Evolutionary conservation across 1,140 invertebrate genomes (phyloP), one percentile per base, ranked within the genome.

Genomic region (Papilio glaucus): DNA sequence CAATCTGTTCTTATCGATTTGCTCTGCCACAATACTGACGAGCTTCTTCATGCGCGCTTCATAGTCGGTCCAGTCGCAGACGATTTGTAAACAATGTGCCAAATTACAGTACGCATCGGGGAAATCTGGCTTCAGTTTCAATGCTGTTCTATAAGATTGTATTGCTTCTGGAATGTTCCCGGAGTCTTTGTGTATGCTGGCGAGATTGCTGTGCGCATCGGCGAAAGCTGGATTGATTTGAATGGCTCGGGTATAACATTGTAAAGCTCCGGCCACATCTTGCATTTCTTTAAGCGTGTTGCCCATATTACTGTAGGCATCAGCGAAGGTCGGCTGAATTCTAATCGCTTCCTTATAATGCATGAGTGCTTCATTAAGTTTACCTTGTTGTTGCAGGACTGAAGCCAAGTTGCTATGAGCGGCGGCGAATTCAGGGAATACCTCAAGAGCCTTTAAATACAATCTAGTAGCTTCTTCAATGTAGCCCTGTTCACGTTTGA

Each of bases 281-380:
- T 99, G 98, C 97, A 99, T 98, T 89, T 99, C 99, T 91, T 99
- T 99, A 6, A 99, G 93, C 0, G 99, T 99, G 86, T 99, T 99
- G 42, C 99, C 99, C 99, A 99, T 99, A 88, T 99, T 99, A 39
- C 98, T 98, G 92, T 98, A 99, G 0, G 98, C 98, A 95, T 99
- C 98, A 39, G 98, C 98, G 93, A 99, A 99, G 15, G 97, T 98
- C 4, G 98, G 98, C 74, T 98, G 98, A 82, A 99, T 98, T 73
- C 98, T 95, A 71, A 99, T 99, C 0, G 99, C 99, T 90, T 99
- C 98, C 88, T 99, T 99, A 91, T 99, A 99, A 94, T 99, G 99
- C 96, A 98, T 97, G 15, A 99, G 95, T 0, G 99, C 99, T 94
- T 99, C 99, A 85, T 98, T 98, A 13, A 99, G 94, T 94, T 97